Base-by-base conservation (phyloP, 2,797 vertebrate species). In the Danio albolineatus region DNA sequence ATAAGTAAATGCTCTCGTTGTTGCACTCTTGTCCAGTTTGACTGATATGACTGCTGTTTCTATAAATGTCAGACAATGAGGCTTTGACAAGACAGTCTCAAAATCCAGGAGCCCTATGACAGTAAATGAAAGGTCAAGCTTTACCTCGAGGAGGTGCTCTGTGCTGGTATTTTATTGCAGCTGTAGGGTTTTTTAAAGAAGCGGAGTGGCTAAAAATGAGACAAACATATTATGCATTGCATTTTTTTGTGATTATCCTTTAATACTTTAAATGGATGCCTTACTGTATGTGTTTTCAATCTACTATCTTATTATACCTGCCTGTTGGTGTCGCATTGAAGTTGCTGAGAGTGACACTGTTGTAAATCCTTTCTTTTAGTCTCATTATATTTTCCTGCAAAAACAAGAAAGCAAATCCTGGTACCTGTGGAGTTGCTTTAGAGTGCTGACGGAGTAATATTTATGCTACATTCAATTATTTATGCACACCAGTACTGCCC, bases 321-420 rank as follows among this genome's bases (percentile, higher is more conserved):
- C 16, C 38, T 39, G 48, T 41, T 60, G 54, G 71, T 7, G 46
- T 56, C 43, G 64, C 46, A 57, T 7, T 54, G 70, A 72, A 57
- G 44, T 54, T 71, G 48, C 19, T 17, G 17, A 79, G 14, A 76
- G 17, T 12, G 53, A 60, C 60, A 62, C n/a, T 54, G 77, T 87
- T 86, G 85, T 87, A 89, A 88, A 90, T 91, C 90, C 85, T 90
- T 85, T 91, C 88, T 54, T 51, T 89, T 84, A 86, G 87, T 88
- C 85, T 87, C 88, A 90, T 89, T 84, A 82, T 87, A 84, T 80
- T 82, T 84, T 83, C 65, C 56, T 73, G 17, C 59, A 76, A 72
- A 83, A 59, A 78, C 74, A 82, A 43, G 19, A 82, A 80, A 76
- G 82, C 7, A 76, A 82, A 80, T 80, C 80, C 53, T 67, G 74